phyloP scores from a whole-genome alignment of 2,888 invertebrate genomes.

The Phania funesta region DNA sequence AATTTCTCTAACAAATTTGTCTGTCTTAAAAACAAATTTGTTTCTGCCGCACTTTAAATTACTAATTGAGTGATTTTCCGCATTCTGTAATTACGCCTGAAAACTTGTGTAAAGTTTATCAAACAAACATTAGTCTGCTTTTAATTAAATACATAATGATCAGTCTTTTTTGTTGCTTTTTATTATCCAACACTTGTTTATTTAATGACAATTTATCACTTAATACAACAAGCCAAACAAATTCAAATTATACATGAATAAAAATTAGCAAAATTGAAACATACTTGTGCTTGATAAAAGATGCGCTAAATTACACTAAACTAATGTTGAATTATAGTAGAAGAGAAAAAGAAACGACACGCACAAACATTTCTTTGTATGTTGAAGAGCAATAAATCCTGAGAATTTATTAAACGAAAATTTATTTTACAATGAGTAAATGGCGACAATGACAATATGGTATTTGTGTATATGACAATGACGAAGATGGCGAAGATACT shows the following conservation, averaged over 20 bases:
- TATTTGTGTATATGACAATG: neutral
- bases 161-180: constrained; percentile 3
- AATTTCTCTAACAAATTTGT: neutral
- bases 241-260: constrained; percentile 44
- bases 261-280: constrained; percentile 47
- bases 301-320: constrained; percentile 46
- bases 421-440: constrained; percentile 44
- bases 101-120: constrained; percentile 26
- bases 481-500: constrained; percentile 7
- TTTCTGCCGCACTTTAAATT: neutral
- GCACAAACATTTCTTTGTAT: constrained; percentile 14
- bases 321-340: constrained; percentile 39
- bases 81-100: constrained; percentile 22
- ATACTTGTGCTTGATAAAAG: constrained; percentile 6
- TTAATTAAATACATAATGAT: constrained; percentile 40
- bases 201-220: constrained; percentile 65
- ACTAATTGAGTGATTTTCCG: constrained; percentile 34
- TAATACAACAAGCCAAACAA: constrained; percentile 33
- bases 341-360: neutral
- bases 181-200: constrained; percentile 60
- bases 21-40: neutral
- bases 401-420: constrained; percentile 62
- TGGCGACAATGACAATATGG: constrained; percentile 47
- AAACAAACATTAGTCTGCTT: constrained; percentile 17
- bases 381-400: constrained; percentile 62